Percentiles rank a stretch among this genome's conserved stretches.
These are phyloP conservation scores for Apistogramma diplotaenia DNA, from an alignment of 2,113 vertebrate species.

Conservation along the genomic window DNA sequence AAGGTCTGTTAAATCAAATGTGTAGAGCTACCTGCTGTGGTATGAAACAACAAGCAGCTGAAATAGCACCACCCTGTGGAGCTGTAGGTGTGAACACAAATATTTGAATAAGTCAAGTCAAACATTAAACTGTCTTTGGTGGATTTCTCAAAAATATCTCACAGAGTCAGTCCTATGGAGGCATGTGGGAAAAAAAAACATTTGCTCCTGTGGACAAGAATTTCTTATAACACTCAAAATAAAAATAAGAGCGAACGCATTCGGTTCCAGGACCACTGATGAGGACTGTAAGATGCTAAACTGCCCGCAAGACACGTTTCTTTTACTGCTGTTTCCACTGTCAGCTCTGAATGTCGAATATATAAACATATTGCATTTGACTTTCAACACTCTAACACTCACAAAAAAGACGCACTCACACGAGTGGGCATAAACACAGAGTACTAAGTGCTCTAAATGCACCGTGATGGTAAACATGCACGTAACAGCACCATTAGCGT, in stretches of 20 bases:
- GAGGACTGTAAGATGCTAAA: no score
- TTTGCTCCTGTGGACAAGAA: neutral
- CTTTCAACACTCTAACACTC: neutral
- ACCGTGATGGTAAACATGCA: neutral
- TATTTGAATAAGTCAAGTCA: neutral
- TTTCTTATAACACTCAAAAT: neutral
- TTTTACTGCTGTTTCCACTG: neutral
- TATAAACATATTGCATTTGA: neutral
- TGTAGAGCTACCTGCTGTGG: neutral
- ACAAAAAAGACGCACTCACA: neutral
- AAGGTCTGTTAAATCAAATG: neutral
- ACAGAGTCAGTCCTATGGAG: neutral
- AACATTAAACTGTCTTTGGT: neutral
- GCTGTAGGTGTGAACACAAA: neutral
- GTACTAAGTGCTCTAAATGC: constrained; percentile 25
- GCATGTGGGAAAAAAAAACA: neutral
- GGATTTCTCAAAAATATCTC: neutral
- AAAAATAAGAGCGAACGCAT: no score
- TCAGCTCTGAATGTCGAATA: neutral
- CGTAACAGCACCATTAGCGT: neutral
- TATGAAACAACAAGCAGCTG: no score
- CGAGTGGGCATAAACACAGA: neutral
- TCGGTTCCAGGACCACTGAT: no score
- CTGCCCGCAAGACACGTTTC: neutral
- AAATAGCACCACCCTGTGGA: no score